Evolutionary conservation across 2,113 vertebrate genomes (phyloP).

Genomic region (Menidia beryllina): DNA sequence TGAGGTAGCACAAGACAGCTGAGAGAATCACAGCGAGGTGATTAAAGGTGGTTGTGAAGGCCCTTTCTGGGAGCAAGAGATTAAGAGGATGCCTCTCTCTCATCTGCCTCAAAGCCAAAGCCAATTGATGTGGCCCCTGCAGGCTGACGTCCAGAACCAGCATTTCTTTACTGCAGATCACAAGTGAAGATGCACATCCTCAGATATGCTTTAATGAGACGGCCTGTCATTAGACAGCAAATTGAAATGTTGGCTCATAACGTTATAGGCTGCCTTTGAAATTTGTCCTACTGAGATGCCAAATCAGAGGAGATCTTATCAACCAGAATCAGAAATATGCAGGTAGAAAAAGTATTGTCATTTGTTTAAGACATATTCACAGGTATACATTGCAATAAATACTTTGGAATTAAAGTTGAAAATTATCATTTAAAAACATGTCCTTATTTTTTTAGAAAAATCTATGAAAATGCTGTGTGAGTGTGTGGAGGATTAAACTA

Average conservation of each 20-base stretch:
- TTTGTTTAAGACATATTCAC: slow-evolving; percentile 18
- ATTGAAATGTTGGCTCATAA: slow-evolving; percentile 63
- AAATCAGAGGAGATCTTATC: slow-evolving; percentile 23
- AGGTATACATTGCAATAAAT: slow-evolving; percentile 3
- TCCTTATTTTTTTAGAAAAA: too few relatives aligned
- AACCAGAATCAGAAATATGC: slow-evolving; percentile 30
- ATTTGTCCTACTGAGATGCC: slow-evolving; percentile 48
- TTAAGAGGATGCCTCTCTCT: slow-evolving; percentile 69
- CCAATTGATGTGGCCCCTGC: slow-evolving; percentile 68
- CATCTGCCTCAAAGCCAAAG: slow-evolving; percentile 70
- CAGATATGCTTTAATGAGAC: slow-evolving; percentile 65
- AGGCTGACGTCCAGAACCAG: slow-evolving; percentile 43
- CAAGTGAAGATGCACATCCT: slow-evolving; percentile 62
- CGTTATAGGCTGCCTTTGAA: slow-evolving; percentile 44
- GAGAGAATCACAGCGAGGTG: slow-evolving; percentile 65
- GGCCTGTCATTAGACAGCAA: slow-evolving; percentile 62
- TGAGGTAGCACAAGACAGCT: slow-evolving; percentile 63
- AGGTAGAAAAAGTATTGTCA: slow-evolving; percentile 25
- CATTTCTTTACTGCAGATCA: slow-evolving; percentile 50
- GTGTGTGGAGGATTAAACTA: too few relatives aligned
- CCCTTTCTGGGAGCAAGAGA: slow-evolving; percentile 70
- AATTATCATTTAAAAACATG: too few relatives aligned
- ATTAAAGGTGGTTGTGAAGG: slow-evolving; percentile 70
- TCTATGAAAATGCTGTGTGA: too few relatives aligned
- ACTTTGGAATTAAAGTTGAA: background rate